phyloP scores from a whole-genome alignment of 2,888 invertebrate species.

The Anarsia innoxiella region DNA sequence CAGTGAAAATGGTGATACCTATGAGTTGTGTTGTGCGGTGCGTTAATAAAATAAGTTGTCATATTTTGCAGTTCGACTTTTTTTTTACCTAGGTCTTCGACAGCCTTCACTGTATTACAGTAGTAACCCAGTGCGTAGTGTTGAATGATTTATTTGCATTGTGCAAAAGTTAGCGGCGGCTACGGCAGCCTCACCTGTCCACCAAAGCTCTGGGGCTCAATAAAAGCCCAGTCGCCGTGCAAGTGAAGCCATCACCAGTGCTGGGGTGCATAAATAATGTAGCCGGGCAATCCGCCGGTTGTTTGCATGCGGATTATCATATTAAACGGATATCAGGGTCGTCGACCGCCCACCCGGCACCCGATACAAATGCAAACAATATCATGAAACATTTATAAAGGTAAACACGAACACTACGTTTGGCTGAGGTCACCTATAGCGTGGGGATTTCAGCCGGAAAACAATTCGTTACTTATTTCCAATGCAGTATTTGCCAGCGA shows the following conservation, averaged over 20 bases:
- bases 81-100: no score
- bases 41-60: no score
- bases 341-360: slow-evolving; percentile 38
- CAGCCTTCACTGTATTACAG: no score
- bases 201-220: slow-evolving; percentile 43
- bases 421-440: slow-evolving; percentile 1
- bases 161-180: slow-evolving; percentile 40
- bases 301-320: slow-evolving; percentile 75
- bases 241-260: slow-evolving; percentile 60
- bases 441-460: slow-evolving; percentile 3
- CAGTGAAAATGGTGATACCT: no score
- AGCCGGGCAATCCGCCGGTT: slow-evolving; percentile 65
- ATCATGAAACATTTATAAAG: slow-evolving; percentile 64
- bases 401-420: neutral
- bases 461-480: neutral
- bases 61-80: no score
- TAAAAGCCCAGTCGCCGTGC: slow-evolving; percentile 52
- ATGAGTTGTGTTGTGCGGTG: no score
- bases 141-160: slow-evolving; percentile 39
- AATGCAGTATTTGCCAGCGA: slow-evolving; percentile 1
- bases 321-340: slow-evolving; percentile 72
- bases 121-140: no score
- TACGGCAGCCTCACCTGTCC: slow-evolving; percentile 43
- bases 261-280: slow-evolving; percentile 72
- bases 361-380: slow-evolving; percentile 66